Evolutionary conservation across 1,140 invertebrate species (phyloP).

Genomic region (Magallana gigas): DNA sequence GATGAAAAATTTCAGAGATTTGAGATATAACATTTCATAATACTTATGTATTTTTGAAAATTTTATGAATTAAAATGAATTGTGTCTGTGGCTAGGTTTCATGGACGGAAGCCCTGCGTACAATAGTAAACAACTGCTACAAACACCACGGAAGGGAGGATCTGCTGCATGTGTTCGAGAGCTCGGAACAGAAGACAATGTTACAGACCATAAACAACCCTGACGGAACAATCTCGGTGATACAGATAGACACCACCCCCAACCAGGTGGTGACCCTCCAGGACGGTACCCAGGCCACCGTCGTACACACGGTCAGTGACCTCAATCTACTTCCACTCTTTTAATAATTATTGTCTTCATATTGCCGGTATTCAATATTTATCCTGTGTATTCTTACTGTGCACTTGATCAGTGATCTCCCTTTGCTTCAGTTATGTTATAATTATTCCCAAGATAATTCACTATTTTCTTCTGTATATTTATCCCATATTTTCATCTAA

Average conservation of each 20-base stretch:
- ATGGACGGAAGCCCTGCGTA: slow-evolving; percentile 97
- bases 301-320: slow-evolving; percentile 89
- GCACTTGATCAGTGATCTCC: neutral
- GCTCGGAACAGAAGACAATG: slow-evolving; percentile 82
- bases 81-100: slow-evolving; percentile 82
- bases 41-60: too few species aligned
- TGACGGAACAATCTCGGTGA: slow-evolving; percentile 96
- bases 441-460: too few species aligned
- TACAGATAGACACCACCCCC: slow-evolving; percentile 96
- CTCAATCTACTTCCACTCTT: neutral
- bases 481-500: too few species aligned
- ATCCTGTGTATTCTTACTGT: too few species aligned
- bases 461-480: too few species aligned
- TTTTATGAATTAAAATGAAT: too few species aligned
- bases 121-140: slow-evolving; percentile 99
- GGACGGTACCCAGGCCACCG: slow-evolving; percentile 96
- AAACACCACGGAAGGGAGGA: slow-evolving; percentile 98
- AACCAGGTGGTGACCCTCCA: slow-evolving; percentile 91
- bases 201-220: slow-evolving; percentile 97
- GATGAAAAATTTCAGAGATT: too few species aligned
- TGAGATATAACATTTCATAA: too few species aligned
- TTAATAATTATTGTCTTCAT: too few species aligned
- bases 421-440: neutral
- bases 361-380: too few species aligned
- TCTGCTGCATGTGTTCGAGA: slow-evolving; percentile 92